These are phyloP conservation scores for Ylistrum balloti DNA, from an alignment of 1,140 invertebrate genomes.

Conservation along the genomic window DNA sequence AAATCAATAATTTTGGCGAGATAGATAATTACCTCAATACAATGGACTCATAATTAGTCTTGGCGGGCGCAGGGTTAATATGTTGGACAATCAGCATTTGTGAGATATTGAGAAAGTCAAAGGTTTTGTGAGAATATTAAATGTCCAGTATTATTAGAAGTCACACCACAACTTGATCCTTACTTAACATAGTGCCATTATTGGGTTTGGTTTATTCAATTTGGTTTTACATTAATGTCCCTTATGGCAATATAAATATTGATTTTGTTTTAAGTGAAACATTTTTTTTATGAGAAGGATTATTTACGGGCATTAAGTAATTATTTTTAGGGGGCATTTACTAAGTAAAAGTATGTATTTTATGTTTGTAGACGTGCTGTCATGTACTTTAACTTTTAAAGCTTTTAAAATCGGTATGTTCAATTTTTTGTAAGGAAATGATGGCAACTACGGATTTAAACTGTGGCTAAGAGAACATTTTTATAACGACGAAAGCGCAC, in stretches of 20 bases:
- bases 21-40: neutral
- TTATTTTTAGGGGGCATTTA: neutral
- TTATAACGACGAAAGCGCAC: neutral
- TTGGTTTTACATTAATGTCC: neutral
- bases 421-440: neutral
- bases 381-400: neutral
- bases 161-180: neutral
- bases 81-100: neutral
- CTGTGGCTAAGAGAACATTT: conserved; percentile 4
- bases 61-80: conserved; percentile 19
- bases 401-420: neutral
- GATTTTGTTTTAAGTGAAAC: neutral
- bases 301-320: neutral
- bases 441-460: neutral
- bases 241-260: neutral
- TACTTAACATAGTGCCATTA: neutral
- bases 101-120: neutral
- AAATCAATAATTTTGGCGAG: conserved; percentile 34
- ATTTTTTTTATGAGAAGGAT: neutral
- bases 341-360: neutral
- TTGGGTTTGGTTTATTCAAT: neutral
- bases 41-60: conserved; percentile 5
- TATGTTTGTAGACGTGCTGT: conserved; percentile 23
- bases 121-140: neutral
- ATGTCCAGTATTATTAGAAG: neutral